phyloP scores from a whole-genome alignment of 2,113 vertebrate species.

The Pollachius pollachius region DNA sequence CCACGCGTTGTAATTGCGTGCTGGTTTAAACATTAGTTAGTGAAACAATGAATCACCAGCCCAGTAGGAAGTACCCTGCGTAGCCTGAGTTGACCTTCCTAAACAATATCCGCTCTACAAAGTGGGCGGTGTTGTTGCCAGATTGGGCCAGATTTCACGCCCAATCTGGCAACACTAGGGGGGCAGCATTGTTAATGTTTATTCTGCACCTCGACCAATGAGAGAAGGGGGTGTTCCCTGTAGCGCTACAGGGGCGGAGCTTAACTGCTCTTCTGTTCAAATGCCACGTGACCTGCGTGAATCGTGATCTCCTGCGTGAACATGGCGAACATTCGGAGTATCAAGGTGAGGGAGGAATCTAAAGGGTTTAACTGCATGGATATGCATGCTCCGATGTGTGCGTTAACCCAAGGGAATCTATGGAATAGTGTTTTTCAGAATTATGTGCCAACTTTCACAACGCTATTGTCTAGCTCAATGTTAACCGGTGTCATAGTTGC shows the following conservation, averaged over 20 bases:
- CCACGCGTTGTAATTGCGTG: too few relatives aligned
- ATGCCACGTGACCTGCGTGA: conserved; percentile 19
- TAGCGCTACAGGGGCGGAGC: background rate
- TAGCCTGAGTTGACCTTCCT: conserved; percentile 32
- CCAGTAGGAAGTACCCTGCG: too few relatives aligned
- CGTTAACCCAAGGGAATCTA: too few relatives aligned
- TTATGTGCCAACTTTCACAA: too few relatives aligned
- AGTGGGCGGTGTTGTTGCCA: too few relatives aligned
- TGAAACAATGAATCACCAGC: too few relatives aligned
- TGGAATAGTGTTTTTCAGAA: too few relatives aligned
- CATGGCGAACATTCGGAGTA: conserved; percentile 76
- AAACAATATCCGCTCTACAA: background rate
- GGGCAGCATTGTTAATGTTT: background rate
- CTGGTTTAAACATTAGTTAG: too few relatives aligned
- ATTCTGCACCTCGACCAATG: background rate
- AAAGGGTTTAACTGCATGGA: background rate
- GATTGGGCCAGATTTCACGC: too few relatives aligned
- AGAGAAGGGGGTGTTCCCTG: conserved; percentile 14
- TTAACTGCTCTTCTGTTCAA: background rate
- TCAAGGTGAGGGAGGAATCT: conserved; percentile 70
- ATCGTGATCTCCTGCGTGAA: background rate
- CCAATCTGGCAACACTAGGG: conserved; percentile 19
- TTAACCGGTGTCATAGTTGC: too few relatives aligned
- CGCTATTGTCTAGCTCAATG: too few relatives aligned
- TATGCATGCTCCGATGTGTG: too few relatives aligned